Conservation (phyloP, 2,113 vertebrate species). For the Bothrops jararaca region DNA sequence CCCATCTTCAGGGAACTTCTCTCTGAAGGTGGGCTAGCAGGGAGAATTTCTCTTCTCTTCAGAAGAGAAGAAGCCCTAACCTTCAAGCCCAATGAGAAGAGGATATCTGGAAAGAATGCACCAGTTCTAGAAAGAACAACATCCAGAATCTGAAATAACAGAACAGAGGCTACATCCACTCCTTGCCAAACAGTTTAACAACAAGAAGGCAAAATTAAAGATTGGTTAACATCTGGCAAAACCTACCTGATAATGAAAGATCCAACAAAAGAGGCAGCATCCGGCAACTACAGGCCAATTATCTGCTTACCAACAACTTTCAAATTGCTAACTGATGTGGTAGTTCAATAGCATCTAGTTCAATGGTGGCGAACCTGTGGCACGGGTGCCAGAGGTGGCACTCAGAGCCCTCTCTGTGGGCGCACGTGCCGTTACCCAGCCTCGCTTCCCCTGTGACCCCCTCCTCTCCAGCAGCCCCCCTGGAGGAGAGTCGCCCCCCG, state of each 20-base stretch:
- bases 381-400: no score
- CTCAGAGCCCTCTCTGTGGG: no score
- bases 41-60: no score
- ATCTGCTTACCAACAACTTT: background rate
- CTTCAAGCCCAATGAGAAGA: background rate
- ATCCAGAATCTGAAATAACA: background rate
- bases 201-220: background rate
- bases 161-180: background rate
- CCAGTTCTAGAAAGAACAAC: background rate
- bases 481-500: no score
- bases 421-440: no score
- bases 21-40: background rate
- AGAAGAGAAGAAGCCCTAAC: background rate
- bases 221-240: background rate
- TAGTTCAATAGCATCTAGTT: background rate
- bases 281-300: background rate
- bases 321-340: background rate
- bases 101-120: background rate
- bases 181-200: background rate
- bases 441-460: no score
- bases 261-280: background rate
- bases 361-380: no score
- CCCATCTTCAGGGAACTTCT: background rate
- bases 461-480: no score
- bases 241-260: background rate